Base-by-base conservation (phyloP, 2,113 vertebrate genomes). In the Alethe diademata region DNA sequence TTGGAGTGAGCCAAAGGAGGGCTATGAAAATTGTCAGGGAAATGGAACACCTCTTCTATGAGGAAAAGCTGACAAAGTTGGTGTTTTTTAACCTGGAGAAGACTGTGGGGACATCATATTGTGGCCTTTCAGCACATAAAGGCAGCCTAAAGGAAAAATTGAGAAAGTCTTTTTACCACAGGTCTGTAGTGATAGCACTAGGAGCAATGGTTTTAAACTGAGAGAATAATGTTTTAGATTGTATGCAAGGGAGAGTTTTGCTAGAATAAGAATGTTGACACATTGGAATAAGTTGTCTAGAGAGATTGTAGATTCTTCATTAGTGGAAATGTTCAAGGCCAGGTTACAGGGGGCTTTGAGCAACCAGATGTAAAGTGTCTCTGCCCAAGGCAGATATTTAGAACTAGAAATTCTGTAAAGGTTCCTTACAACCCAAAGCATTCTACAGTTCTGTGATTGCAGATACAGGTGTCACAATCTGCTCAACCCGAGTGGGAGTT, bases 281-380 rank as follows among this genome's bases (percentile, higher is more conserved):
- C 18, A 18, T 7, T 38, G 18, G 28, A 72, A 67, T 2, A 72
- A 2, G 2, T 35, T 65, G 2, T 18, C 11, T 16, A 58, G 6
- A 64, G 22, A 33, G 1, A 3, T 2, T 62, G 7, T 48, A 42
- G 18, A 15, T 69, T 9, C 10, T 13, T 6, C 20, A 53, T 33
- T 12, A 12, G 0, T 40, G 24, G 14, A 51, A 74, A 20, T 45
- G 6, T 62, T 80, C 36, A 65, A 51, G 19, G 6, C 15, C 29
- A 70, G 11, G 3, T 60, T 33, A 35, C 19, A 54, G 1, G 1
- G 7, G 18, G 0, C 6, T 66, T 9, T 60, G 9, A 54, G 19
- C 8, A 78, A 38, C 8, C 5, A 54, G 25, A 26, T 42, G 4
- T 64, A 53, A 18, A 53, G 12, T 29, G 11, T 54, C 19, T 31